phyloP scores from a whole-genome alignment of 2,113 vertebrate genomes.

The Sterrhoptilus dennistouni region DNA sequence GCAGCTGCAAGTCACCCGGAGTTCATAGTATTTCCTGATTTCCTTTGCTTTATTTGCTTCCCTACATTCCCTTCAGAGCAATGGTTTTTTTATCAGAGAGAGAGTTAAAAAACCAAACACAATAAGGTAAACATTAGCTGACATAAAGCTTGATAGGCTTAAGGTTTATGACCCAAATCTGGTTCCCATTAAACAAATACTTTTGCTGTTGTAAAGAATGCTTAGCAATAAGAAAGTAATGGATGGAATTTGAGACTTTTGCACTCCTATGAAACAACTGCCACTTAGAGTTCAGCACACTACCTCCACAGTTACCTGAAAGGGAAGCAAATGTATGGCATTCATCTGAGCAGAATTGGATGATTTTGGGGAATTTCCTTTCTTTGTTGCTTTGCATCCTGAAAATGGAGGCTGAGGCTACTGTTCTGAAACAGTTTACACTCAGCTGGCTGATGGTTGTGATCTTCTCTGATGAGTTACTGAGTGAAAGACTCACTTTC shows the following conservation, averaged over 20 bases:
- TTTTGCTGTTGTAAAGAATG: conserved; percentile 37
- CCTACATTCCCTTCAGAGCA: conserved; percentile 59
- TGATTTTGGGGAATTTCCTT: background rate
- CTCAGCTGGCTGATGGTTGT: background rate
- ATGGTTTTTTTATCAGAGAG: conserved; percentile 35
- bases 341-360: background rate
- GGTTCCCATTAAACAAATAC: conserved; percentile 65
- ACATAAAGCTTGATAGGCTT: conserved; percentile 66
- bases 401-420: background rate
- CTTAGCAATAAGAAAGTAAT: conserved; percentile 49
- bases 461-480: background rate
- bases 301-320: background rate
- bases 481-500: background rate
- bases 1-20: conserved; percentile 74
- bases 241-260: conserved; percentile 43
- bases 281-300: background rate
- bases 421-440: background rate
- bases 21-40: conserved; percentile 68
- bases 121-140: conserved; percentile 77
- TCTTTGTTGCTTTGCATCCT: background rate
- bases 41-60: conserved; percentile 69
- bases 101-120: background rate
- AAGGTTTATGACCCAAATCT: conserved; percentile 72
- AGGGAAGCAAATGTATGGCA: background rate
- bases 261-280: background rate